Conservation (phyloP, 2,797 vertebrate genomes). For the Pampus argenteus region DNA sequence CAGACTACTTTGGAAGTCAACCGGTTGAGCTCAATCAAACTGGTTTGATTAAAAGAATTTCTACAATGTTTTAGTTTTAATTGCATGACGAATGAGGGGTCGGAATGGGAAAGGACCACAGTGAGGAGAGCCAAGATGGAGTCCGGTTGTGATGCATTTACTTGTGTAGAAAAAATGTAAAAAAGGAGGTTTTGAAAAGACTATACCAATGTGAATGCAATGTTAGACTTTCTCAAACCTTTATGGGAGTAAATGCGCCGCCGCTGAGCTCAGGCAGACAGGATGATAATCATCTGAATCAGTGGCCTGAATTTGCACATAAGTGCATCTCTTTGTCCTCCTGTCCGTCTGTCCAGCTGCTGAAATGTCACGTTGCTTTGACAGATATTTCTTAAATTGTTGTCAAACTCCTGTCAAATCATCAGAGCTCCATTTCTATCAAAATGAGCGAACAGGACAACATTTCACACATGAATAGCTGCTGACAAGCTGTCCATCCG, state of each 20-base stretch:
- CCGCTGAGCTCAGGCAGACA: background rate
- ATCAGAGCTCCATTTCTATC: conserved; percentile 19
- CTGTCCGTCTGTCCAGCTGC: conserved; percentile 14
- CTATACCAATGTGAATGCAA: background rate
- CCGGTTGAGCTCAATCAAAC: no score
- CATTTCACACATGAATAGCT: conserved; percentile 49
- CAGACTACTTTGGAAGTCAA: no score
- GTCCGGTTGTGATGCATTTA: background rate
- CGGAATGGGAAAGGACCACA: no score
- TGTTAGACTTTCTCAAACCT: background rate
- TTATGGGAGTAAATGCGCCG: background rate
- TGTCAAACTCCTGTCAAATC: conserved; percentile 22
- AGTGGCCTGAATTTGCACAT: conserved; percentile 1
- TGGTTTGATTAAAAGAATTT: no score
- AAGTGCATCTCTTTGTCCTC: conserved; percentile 2
- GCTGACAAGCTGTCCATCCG: conserved; percentile 53
- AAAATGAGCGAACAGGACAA: conserved; percentile 9
- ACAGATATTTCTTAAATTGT: conserved; percentile 20
- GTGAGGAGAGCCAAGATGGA: background rate
- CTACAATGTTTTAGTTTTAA: no score
- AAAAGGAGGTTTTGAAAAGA: background rate
- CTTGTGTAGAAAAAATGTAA: background rate
- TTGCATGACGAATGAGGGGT: no score
- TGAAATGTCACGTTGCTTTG: conserved; percentile 10
- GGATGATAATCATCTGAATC: background rate